phyloP scores from a whole-genome alignment of 2,797 vertebrate species.

The Cottoperca gobio region DNA sequence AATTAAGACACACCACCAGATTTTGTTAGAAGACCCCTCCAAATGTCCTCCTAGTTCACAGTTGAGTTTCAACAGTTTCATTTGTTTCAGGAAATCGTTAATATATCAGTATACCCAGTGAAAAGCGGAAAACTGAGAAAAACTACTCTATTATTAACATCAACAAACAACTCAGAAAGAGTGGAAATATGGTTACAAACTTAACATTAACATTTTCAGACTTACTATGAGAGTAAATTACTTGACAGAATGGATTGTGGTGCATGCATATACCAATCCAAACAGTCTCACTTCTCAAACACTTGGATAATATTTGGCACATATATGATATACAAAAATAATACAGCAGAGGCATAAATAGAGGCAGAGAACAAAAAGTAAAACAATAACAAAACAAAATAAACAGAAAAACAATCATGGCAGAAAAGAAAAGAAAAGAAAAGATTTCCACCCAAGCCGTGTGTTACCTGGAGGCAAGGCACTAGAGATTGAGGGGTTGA shows the following conservation, averaged over 20 bases:
- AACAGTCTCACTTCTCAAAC: background rate
- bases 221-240: constrained; percentile 11
- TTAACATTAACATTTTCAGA: background rate
- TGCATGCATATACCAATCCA: constrained; percentile 28
- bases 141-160: background rate
- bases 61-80: background rate
- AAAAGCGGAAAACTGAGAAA: background rate
- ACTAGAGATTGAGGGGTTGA: constrained; percentile 89
- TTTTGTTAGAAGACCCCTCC: background rate
- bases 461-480: constrained; percentile 86
- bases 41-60: background rate
- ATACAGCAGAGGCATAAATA: constrained; percentile 14
- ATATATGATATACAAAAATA: constrained; percentile 1
- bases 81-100: background rate
- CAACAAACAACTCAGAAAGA: background rate
- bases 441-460: constrained; percentile 24
- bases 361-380: background rate
- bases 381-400: background rate
- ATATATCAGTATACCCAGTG: background rate
- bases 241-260: background rate
- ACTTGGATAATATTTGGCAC: background rate
- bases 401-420: background rate
- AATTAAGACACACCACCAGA: background rate
- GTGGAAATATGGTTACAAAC: background rate
- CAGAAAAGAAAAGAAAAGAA: constrained; percentile 22